Evolutionary conservation across 2,888 invertebrate species (phyloP).

Genomic region (Tethea ocularis): DNA sequence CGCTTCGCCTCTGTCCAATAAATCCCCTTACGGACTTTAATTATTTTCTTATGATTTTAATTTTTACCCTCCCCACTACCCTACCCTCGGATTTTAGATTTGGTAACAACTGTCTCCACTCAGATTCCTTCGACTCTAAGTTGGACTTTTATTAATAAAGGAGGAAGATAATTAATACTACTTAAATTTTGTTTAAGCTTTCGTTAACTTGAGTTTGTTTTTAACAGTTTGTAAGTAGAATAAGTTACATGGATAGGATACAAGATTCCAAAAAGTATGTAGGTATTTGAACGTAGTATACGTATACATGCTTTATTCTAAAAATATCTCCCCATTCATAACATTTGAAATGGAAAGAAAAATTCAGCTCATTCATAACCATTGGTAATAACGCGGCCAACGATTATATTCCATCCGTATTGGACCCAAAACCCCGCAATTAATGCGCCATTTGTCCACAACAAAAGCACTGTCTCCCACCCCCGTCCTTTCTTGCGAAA

Average conservation of each 20-base stretch:
- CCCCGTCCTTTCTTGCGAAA: slow-evolving; percentile 70
- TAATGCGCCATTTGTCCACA: slow-evolving; percentile 77
- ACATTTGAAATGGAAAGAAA: slow-evolving; percentile 14
- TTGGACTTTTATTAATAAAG: slow-evolving; percentile 81
- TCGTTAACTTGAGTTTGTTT: slow-evolving; percentile 63
- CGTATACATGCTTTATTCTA: no score
- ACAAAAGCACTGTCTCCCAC: slow-evolving; percentile 65
- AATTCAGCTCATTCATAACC: slow-evolving; percentile 39
- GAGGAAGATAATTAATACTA: slow-evolving; percentile 82
- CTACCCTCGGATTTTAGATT: slow-evolving; percentile 49
- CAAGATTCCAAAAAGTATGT: no score
- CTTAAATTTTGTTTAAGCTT: slow-evolving; percentile 82
- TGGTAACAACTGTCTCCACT: slow-evolving; percentile 66
- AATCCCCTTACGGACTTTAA: slow-evolving; percentile 82
- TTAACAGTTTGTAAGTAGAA: no score
- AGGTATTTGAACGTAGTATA: background rate
- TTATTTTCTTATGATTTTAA: slow-evolving; percentile 85
- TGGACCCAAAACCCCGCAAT: slow-evolving; percentile 73
- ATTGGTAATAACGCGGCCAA: slow-evolving; percentile 50
- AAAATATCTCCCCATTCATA: background rate
- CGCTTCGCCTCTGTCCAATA: slow-evolving; percentile 71
- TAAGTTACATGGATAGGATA: no score
- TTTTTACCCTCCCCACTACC: slow-evolving; percentile 56
- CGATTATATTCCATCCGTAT: slow-evolving; percentile 62
- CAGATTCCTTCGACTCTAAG: slow-evolving; percentile 61